Percentiles rank a stretch among this genome's conserved stretches.
phyloP scores from a whole-genome alignment of 1,140 invertebrate genomes.

The Amphibalanus amphitrite region DNA sequence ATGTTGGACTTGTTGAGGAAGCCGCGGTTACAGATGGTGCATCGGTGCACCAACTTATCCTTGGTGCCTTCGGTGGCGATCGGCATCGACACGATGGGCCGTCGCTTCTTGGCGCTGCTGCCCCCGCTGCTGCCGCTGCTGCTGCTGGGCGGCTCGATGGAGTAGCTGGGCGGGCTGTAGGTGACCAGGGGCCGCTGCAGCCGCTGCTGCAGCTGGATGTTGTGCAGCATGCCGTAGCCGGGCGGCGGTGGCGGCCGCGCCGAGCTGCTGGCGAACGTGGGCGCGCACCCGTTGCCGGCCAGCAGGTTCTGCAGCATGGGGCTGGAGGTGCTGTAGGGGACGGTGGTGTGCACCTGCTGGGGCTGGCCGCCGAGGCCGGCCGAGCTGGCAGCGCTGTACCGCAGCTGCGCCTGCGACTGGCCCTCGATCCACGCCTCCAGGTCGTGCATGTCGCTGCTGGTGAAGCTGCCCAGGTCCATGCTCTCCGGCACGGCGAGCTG shows the following conservation, averaged over 20 bases:
- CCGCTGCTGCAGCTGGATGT: conserved; percentile 18
- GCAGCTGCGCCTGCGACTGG: conserved; percentile 49
- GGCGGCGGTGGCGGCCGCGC: conserved; percentile 25
- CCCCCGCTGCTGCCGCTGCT: conserved; percentile 11
- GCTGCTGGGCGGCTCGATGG: conserved; percentile 14
- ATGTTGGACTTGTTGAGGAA: conserved; percentile 87
- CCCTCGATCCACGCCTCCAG: conserved; percentile 67
- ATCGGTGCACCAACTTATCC: conserved; percentile 76
- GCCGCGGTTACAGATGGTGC: conserved; percentile 71
- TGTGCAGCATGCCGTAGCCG: conserved; percentile 17
- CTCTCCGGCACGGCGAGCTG: conserved; percentile 16
- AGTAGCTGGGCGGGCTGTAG: conserved; percentile 15
- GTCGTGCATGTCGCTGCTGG: conserved; percentile 14
- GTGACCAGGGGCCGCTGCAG: conserved; percentile 15
- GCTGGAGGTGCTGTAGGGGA: too few species aligned
- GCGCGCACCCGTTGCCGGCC: conserved; percentile 19
- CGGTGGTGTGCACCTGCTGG: conserved; percentile 18
- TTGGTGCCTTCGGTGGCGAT: conserved; percentile 32
- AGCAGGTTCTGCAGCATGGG: too few species aligned
- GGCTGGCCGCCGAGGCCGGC: conserved; percentile 14
- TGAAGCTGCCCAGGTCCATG: conserved; percentile 13
- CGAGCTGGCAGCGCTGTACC: conserved; percentile 17
- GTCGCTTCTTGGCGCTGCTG: conserved; percentile 18
- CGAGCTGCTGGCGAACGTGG: conserved; percentile 18
- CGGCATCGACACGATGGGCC: conserved; percentile 17